Conservation (phyloP, 2,888 invertebrate genomes). For the Trilocha varians region DNA sequence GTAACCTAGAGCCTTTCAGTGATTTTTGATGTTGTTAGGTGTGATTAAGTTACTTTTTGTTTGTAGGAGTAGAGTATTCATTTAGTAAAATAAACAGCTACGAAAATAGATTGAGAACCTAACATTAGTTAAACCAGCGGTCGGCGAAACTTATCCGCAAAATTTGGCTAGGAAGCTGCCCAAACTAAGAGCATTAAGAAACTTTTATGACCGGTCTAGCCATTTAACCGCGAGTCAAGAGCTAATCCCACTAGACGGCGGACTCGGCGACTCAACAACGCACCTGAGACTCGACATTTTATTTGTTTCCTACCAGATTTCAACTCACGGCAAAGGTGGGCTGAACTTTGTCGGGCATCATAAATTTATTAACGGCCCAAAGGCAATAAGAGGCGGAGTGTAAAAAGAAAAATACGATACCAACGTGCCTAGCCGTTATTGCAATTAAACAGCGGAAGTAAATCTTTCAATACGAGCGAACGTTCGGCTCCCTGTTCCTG, state of each 20-base stretch:
- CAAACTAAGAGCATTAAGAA: constrained; percentile 66
- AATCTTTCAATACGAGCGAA: constrained; percentile 71
- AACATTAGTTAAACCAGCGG: constrained; percentile 44
- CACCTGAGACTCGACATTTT: constrained; percentile 66
- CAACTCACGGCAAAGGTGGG: constrained; percentile 59
- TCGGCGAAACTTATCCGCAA: constrained; percentile 44
- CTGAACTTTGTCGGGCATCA: constrained; percentile 71
- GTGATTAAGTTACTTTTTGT: too few relatives aligned
- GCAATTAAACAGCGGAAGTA: constrained; percentile 74
- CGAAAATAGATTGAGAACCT: too few relatives aligned
- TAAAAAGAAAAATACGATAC: constrained; percentile 74
- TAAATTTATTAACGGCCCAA: constrained; percentile 73
- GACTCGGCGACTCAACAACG: constrained; percentile 37
- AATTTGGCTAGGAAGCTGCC: constrained; percentile 51
- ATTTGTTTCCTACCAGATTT: constrained; percentile 70
- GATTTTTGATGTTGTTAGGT: too few relatives aligned
- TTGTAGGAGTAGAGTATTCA: too few relatives aligned
- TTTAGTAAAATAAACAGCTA: too few relatives aligned
- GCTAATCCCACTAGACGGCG: constrained; percentile 53
- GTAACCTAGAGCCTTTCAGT: too few relatives aligned
- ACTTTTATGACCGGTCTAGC: constrained; percentile 63
- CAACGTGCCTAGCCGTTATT: constrained; percentile 74
- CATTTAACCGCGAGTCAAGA: constrained; percentile 65
- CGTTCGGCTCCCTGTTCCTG: constrained; percentile 65
- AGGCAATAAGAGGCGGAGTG: constrained; percentile 73